These are phyloP conservation scores for Gasterosteus aculeatus DNA, from an alignment of 2,113 vertebrate genomes.

Conservation along the genomic window DNA sequence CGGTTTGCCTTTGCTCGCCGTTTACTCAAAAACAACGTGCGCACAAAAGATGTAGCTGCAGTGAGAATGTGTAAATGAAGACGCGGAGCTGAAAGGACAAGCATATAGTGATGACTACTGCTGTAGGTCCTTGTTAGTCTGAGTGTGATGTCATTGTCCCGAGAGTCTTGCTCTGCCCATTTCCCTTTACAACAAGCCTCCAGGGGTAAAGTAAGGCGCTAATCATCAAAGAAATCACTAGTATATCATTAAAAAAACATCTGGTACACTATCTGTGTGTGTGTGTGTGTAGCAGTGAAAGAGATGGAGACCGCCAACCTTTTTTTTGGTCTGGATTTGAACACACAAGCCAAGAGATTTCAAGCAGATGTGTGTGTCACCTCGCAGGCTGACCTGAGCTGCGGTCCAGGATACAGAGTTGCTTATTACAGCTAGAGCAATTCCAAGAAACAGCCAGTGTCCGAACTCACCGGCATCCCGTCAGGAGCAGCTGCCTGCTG, in stretches of 20 bases:
- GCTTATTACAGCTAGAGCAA: background rate
- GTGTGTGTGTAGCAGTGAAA: background rate
- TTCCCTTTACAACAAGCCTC: background rate
- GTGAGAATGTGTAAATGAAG: background rate
- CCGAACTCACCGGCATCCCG: background rate
- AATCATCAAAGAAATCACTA: slow-evolving; percentile 16
- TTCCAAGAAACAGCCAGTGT: background rate
- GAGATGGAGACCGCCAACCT: too few species aligned
- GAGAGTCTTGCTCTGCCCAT: background rate
- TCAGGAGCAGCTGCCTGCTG: background rate
- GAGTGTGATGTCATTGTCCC: slow-evolving; percentile 6
- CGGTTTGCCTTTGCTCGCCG: background rate
- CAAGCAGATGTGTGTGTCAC: background rate
- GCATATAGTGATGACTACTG: background rate
- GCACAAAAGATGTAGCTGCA: background rate
- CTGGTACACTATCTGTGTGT: background rate
- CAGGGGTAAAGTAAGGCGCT: background rate
- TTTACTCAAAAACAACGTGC: background rate
- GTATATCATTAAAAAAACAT: slow-evolving; percentile 36
- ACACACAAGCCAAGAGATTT: too few species aligned
- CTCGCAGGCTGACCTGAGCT: background rate
- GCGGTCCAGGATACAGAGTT: background rate
- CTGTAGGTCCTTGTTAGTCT: background rate
- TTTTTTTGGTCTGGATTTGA: slow-evolving; percentile 3
- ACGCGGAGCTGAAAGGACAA: background rate